Evolutionary conservation across 2,113 vertebrate genomes (phyloP), one percentile per base, ranked within the genome.

Genomic region (Rhinoderma darwinii): DNA sequence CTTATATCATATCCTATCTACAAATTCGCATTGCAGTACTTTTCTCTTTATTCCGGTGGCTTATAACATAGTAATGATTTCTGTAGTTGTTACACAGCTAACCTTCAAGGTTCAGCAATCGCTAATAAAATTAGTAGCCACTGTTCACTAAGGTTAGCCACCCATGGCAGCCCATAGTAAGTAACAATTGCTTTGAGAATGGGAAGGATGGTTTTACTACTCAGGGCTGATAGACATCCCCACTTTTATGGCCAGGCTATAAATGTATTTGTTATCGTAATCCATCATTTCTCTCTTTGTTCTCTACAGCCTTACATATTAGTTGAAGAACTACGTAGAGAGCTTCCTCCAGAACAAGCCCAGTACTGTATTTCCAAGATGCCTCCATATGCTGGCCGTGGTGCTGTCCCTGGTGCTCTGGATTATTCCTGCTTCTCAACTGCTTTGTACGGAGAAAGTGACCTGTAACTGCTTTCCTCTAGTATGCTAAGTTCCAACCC

Each of bases 281-380:
- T 37, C 37, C 32, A 37, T 70, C 11, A n/a, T 32, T 32, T 78
- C 9, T 54, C 43, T 44, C 84, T 70, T 84, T 77, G 68, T 81
- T 68, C 68, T 20, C 68, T 80, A 2, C 91, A 96, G 96, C 94
- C 95, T 0, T 96, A 96, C 20, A 96, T 97, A 90, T 91, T 96
- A 87, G 92, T 95, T 0, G 96, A 96, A 9, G 96, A 97, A 88
- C 89, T 97, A 83, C 94, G 95, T 4, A 93, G 96, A 47, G 96
- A 96, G 89, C 91, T 97, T 84, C 96, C 96, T 63, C 93, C 95
- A 0, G 96, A 96, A 63, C 96, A 97, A 91, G 95, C 96, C 81
- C 95, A 97, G 89, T 97, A 97, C 86, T 97, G 96, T 90, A 95
- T 96, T 90, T 94, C 94, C 89, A 95, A 95, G 81, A 97, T 97